Evolutionary conservation across 2,113 vertebrate genomes (phyloP).

Genomic region (Etheostoma spectabile): DNA sequence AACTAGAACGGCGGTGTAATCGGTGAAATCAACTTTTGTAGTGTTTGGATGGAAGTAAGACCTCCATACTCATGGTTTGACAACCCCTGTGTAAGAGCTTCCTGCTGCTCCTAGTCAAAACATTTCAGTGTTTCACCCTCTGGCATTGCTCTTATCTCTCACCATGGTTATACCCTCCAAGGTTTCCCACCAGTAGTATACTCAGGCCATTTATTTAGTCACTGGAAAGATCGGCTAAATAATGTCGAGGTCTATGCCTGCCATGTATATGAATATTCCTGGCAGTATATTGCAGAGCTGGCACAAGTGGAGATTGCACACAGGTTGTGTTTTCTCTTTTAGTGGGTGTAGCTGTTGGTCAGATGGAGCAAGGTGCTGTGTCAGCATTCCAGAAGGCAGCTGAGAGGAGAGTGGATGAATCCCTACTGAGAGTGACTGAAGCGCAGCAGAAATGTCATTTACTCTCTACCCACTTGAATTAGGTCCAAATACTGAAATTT

Average conservation of each 20-base stretch:
- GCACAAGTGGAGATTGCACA: constrained; percentile 53
- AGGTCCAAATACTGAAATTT: constrained; percentile 40
- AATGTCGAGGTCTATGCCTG: neutral
- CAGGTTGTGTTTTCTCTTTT: constrained; percentile 59
- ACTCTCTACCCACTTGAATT: constrained; percentile 61
- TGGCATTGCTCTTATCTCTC: constrained; percentile 22
- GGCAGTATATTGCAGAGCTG: constrained; percentile 15
- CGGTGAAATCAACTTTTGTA: neutral
- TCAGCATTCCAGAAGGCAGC: constrained; percentile 73
- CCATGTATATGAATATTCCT: constrained; percentile 21
- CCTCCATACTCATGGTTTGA: neutral
- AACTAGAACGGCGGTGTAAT: neutral
- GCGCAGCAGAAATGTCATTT: constrained; percentile 67
- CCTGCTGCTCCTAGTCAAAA: constrained; percentile 24
- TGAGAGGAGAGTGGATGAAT: constrained; percentile 72
- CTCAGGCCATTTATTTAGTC: constrained; percentile 6
- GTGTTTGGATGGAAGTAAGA: constrained; percentile 8
- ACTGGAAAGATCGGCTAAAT: constrained; percentile 24
- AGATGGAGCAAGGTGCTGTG: constrained; percentile 72
- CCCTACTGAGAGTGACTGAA: constrained; percentile 66
- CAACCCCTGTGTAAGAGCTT: neutral
- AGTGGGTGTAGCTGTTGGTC: constrained; percentile 67
- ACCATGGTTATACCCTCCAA: neutral
- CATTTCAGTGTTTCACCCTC: constrained; percentile 9
- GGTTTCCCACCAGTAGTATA: constrained; percentile 5